Evolutionary conservation across 2,113 vertebrate genomes (phyloP).

Genomic region (Neoarius graeffei): DNA sequence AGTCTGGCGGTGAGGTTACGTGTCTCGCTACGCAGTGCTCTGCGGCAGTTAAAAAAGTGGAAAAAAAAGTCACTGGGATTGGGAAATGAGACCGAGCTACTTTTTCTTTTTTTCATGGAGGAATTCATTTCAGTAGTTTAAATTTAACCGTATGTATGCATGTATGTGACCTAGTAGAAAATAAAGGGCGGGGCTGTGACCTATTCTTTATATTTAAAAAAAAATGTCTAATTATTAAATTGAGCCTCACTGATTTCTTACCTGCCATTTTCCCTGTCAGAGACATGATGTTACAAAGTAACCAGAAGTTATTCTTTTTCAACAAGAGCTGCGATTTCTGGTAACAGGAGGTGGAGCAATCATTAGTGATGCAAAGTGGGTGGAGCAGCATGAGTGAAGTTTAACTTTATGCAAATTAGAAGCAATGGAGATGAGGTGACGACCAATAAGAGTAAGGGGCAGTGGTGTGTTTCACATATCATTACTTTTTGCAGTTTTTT

Average conservation of each 20-base stretch:
- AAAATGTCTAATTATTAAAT: not conserved
- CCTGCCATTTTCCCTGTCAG: not conserved
- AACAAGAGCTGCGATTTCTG: not conserved
- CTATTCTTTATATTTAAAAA: not conserved
- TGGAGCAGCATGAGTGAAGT: not conserved
- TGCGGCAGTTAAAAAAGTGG: not conserved
- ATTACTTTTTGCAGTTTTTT: not conserved
- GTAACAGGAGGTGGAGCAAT: not conserved
- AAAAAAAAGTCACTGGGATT: not conserved
- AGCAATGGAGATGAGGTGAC: not conserved
- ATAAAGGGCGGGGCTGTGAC: not conserved
- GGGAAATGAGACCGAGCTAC: not conserved
- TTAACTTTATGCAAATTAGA: not conserved
- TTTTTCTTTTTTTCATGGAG: not conserved
- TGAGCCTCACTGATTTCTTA: not conserved
- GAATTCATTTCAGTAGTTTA: not conserved
- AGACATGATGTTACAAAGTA: not conserved
- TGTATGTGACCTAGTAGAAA: not conserved
- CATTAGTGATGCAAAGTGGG: not conserved
- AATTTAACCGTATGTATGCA: not conserved
- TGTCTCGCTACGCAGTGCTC: not conserved
- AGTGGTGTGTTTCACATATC: not conserved
- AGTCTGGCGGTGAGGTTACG: not conserved
- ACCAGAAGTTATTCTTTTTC: not conserved
- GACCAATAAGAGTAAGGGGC: not conserved